These are phyloP conservation scores for Drosophila asahinai DNA, from an alignment of 1,140 invertebrate genomes.

Conservation along the genomic window DNA sequence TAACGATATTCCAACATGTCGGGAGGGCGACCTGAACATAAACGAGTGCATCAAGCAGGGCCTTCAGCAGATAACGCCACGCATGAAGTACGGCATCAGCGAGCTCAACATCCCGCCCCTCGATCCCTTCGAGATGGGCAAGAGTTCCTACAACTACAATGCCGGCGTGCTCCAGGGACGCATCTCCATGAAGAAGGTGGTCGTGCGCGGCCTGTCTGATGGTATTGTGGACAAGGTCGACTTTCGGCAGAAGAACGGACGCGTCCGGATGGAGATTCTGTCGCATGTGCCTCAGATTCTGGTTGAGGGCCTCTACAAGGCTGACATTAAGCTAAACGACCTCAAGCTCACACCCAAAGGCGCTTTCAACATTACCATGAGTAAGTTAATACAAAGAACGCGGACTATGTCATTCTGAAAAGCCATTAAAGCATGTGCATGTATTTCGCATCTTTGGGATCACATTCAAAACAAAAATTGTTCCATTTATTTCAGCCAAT, in stretches of 20 bases:
- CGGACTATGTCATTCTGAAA: too few species aligned
- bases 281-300: conserved; percentile 65
- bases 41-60: conserved; percentile 79
- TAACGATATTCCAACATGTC: conserved; percentile 73
- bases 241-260: conserved; percentile 65
- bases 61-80: conserved; percentile 71
- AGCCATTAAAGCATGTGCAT: too few species aligned
- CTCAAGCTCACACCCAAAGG: conserved; percentile 84
- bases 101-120: conserved; percentile 79
- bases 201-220: conserved; percentile 67
- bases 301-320: conserved; percentile 77
- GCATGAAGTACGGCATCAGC: conserved; percentile 69
- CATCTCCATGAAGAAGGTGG: conserved; percentile 67
- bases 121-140: conserved; percentile 75
- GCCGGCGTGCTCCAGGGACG: conserved; percentile 69
- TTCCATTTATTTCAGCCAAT: conserved; percentile 46
- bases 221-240: conserved; percentile 69
- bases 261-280: conserved; percentile 54
- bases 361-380: conserved; percentile 77
- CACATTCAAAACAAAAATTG: neutral
- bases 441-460: too few species aligned
- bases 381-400: conserved; percentile 44
- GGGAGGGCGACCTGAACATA: conserved; percentile 65
- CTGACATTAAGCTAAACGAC: conserved; percentile 77
- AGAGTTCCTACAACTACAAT: conserved; percentile 64